Evolutionary conservation across 1,140 invertebrate genomes (phyloP), one percentile per base, ranked within the genome.

Genomic region (Tetragnatha versicolor): DNA sequence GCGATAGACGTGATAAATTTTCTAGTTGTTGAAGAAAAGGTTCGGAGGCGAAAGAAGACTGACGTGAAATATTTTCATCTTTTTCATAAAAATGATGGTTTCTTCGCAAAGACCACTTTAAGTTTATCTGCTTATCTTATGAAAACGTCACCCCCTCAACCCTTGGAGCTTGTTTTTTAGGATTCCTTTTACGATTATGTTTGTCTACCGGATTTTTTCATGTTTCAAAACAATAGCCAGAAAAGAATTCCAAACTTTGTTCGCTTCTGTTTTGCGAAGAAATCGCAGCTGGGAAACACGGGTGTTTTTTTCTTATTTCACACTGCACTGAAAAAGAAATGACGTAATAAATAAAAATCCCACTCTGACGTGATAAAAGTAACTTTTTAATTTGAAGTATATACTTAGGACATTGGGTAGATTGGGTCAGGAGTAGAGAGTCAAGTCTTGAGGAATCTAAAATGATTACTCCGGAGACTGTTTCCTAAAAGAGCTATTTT

Each of bases 121-220:
- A 77, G 73, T 77, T 77, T 65, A 77, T 77, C 73, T 77, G 73
- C 73, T 77, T 77, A 77, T 66, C 60, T 55, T 65, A 77, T 77
- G 66, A 77, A 77, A 77, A 77, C 55, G 73, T 77, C 73, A 65
- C 55, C 33, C 47, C 33, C 55, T 60, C 66, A 60, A 65, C 55
- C 33, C 47, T 25, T 39, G 61, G 42, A 20, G 5, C 45, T 65
- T 31, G 49, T 77, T 77, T 77, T 60, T 73, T 49, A 47, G 55
- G 70, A 73, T 73, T 61, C 39, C 27, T 45, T 61, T n/a, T 39
- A 29, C 25, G 60, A 47, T 77, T 77, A 49, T 65, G 20, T 77
- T 55, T 77, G 35, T 66, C 37, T 29, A 39, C 22, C 27, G 29
- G 9, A 17, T 51, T 63, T 53, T 35, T 73, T 53, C 45, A 14